Evolutionary conservation across 2,888 invertebrate genomes (phyloP).

Genomic region (Onchidella celtica): DNA sequence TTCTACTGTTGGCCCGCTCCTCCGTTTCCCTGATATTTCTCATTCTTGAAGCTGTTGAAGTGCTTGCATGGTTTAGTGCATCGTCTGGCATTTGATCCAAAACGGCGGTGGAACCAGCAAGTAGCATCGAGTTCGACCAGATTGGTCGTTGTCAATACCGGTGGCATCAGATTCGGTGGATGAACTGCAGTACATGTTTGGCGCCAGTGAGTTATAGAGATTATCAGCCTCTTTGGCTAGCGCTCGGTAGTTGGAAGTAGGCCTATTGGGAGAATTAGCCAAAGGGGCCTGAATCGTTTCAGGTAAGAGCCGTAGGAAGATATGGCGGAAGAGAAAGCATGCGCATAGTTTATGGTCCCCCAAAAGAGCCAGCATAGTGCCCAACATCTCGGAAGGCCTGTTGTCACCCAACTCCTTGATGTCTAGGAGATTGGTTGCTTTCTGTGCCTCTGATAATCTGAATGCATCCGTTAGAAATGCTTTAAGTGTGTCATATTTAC

Average conservation of each 20-base stretch:
- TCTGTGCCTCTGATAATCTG: neutral
- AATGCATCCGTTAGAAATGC: neutral
- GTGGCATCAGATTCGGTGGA: too few relatives aligned
- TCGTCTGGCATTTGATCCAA: conserved; percentile 13
- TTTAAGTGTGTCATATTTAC: conserved; percentile 13
- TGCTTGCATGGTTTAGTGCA: conserved; percentile 8
- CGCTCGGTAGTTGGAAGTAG: conserved; percentile 14
- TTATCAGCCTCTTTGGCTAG: conserved; percentile 16
- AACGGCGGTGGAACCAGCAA: conserved; percentile 12
- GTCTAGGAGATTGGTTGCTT: neutral
- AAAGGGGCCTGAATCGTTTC: too few relatives aligned
- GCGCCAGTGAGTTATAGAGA: conserved; percentile 13
- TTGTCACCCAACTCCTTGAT: neutral
- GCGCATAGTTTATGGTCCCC: neutral
- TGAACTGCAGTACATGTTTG: conserved; percentile 18
- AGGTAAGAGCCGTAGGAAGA: conserved; percentile 8
- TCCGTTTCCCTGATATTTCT: conserved; percentile 12
- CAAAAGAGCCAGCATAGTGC: neutral
- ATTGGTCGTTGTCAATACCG: neutral
- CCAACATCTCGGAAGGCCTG: neutral
- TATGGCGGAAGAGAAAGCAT: neutral
- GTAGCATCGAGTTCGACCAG: neutral
- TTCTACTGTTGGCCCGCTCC: neutral
- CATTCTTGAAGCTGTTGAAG: conserved; percentile 16
- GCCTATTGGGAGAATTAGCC: conserved; percentile 11